A percentile compares a stretch with the other conserved stretches of the same genome.
These are phyloP conservation scores for Sesia bembeciformis DNA, from an alignment of 2,888 invertebrate species.

Conservation along the genomic window DNA sequence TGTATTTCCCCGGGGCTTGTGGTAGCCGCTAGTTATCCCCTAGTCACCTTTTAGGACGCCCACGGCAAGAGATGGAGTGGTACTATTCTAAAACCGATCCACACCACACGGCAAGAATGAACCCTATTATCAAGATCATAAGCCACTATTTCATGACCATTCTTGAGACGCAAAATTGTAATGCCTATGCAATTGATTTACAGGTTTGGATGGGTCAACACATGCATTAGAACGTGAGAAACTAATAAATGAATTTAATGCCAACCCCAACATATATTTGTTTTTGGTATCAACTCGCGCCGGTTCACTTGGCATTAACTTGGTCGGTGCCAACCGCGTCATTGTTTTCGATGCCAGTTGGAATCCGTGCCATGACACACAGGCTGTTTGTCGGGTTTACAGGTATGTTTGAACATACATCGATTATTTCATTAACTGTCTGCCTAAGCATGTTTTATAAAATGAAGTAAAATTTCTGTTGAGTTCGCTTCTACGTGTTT, in stretches of 20 bases:
- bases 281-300: conserved; percentile 98
- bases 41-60: too few species aligned
- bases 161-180: neutral
- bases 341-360: conserved; percentile 98
- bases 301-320: conserved; percentile 96
- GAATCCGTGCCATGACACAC: conserved; percentile 99
- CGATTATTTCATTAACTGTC: too few species aligned
- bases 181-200: conserved; percentile 10
- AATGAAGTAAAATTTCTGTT: neutral
- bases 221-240: conserved; percentile 95
- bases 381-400: conserved; percentile 97
- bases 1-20: too few species aligned
- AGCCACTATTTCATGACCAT: neutral
- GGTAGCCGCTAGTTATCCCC: too few species aligned
- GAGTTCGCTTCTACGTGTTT: neutral
- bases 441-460: too few species aligned
- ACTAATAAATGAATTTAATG: conserved; percentile 96
- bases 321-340: conserved; percentile 97
- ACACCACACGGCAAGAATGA: too few species aligned
- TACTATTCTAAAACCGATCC: too few species aligned
- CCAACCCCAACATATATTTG: conserved; percentile 87
- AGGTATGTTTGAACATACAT: conserved; percentile 42
- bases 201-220: conserved; percentile 96
- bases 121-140: too few species aligned
- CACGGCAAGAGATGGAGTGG: too few species aligned